Evolutionary conservation across 64 coral and sea anemone species (phyloP).

Genomic region (Porites australiensis): DNA sequence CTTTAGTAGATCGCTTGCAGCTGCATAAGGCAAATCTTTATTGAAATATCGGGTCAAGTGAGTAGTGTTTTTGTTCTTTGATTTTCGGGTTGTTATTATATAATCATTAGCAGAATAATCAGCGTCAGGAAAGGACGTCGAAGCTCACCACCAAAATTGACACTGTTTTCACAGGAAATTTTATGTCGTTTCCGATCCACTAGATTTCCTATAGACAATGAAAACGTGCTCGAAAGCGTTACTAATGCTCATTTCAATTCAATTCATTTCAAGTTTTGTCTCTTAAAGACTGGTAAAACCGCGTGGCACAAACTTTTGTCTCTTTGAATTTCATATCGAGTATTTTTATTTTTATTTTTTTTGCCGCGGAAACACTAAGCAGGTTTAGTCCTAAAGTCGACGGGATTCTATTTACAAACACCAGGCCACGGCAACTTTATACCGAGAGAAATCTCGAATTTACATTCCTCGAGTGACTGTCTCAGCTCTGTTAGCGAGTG

Average conservation of each 20-base stretch:
- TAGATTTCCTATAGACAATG: not conserved
- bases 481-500: not conserved
- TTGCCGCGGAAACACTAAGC: not conserved
- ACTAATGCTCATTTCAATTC: not conserved
- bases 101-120: constrained; percentile 14
- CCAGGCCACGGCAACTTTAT: constrained; percentile 39
- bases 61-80: not conserved
- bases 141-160: not conserved
- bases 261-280: not conserved
- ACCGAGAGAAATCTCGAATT: constrained; percentile 38
- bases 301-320: not conserved
- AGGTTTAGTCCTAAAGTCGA: constrained; percentile 13
- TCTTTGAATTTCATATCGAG: too few species aligned
- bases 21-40: constrained; percentile 13
- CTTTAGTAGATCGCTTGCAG: not conserved
- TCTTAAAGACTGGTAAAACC: not conserved
- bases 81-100: constrained; percentile 7
- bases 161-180: constrained; percentile 10
- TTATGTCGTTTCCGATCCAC: constrained; percentile 7
- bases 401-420: constrained; percentile 34
- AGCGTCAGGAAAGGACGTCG: not conserved
- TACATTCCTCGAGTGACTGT: constrained; percentile 24
- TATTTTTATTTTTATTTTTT: not conserved
- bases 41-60: constrained; percentile 47
- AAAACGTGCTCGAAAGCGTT: not conserved